Base-by-base conservation (phyloP, 2,888 invertebrate species). In the Philhelius pedissequus region DNA sequence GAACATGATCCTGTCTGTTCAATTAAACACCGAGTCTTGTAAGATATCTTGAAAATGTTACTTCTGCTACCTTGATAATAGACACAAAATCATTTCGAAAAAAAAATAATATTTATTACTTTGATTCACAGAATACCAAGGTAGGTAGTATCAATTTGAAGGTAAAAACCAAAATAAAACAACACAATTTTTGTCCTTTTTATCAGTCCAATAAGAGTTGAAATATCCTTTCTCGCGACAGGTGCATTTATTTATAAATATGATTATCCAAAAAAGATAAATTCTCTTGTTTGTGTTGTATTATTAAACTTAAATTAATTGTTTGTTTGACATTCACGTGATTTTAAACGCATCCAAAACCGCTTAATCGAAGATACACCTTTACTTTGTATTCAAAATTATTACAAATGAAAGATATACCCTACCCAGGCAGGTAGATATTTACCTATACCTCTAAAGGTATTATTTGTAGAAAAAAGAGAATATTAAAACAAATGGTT, bases 401-500 rank as follows among this genome's bases (percentile, higher is more conserved):
- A n/a, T 13, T 13, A 48, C 22, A 22, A 13, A 27, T 18, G 13
- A 11, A 11, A 48, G 13, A 25, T 7, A 6, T 32, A 9, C 11
- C n/a, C n/a, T n/a, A n/a, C n/a, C n/a, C n/a, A 45, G 15, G 30
- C 25, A 66, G 38, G 20, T 32, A 22, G 25, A 35, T 13, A 48
- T 40, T 15, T 56, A 54, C 3, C 3, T 32, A 3, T 5, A 11
- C 5, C 3, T 4, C 11, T 43, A 40, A n/a, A n/a, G 15, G 15
- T 40, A 43, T 45, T n/a, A 45, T 45, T 45, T 48, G 3, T n/a
- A 25, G 48, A 22, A 22, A 5, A 38, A 50, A 30, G 15, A 48
- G 45, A 50, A 35, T 43, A 62, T 62, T 62, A 18, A 81, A 86
- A 86, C 76, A 86, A 79, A 86, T 87, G 88, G 87, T 88, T 88